Evolutionary conservation across 2,113 vertebrate genomes (phyloP), one percentile per base, ranked within the genome.

Genomic region (Tonatia bakeri): DNA sequence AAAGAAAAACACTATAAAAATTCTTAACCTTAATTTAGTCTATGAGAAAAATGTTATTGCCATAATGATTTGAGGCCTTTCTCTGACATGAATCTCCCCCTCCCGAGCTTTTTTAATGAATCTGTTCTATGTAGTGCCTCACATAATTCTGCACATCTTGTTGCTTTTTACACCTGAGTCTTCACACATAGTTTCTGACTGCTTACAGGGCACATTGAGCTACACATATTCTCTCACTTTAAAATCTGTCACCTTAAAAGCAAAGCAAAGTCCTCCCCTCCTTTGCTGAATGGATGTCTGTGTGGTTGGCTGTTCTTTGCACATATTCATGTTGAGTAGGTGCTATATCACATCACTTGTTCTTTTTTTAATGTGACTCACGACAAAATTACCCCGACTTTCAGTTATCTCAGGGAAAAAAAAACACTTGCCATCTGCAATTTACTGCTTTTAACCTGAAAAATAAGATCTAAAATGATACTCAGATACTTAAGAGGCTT

Each of bases 351-450:
- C 96, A 98, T 98, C 91, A 12, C 97, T 98, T 98, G 98, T 98
- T 98, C 98, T 98, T 98, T 98, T 98, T 98, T 97, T 98, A 98
- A 98, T 96, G 96, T 98, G 98, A 98, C 98, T 98, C 98, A 98
- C 47, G 97, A 98, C 96, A 98, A 98, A 98, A 98, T 98, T 98
- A 97, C 97, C 98, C 97, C 91, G 98, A 98, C 97, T 98, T 98
- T 98, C 96, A 97, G 97, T 97, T 98, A 98, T 98, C 97, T 98
- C 95, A 98, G 98, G 97, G 94, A 75, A 91, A 97, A 95, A 56
- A 91, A 97, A 98, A 87, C 88, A 81, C 90, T 98, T 98, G 94
- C 97, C 97, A 98, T 98, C 97, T 98, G 98, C 97, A 98, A 98
- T 98, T 98, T 98, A 98, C 96, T 98, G 98, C 98, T 98, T 98